Base-by-base conservation (phyloP, 1,140 invertebrate species). In the Trinorchestia longiramus region DNA sequence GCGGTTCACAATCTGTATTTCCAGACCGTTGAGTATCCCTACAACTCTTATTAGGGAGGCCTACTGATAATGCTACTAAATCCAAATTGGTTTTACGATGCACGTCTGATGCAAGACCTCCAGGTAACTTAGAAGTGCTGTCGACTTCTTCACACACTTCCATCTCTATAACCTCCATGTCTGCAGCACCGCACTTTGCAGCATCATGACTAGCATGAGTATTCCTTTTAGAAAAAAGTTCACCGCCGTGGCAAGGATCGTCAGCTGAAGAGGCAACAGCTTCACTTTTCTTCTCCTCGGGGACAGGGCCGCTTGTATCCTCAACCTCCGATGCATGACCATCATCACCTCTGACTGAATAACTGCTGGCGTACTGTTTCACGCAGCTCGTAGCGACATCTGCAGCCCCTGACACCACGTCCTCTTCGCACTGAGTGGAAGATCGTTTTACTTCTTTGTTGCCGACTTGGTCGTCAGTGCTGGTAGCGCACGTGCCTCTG, bases 81-180 rank as follows among this genome's bases (percentile, higher is more conserved):
- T 77, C 62, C 28, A 36, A 11, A 77, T 77, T 77, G 8, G 62
- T 77, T 19, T 15, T 1, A 77, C 62, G 62, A 77, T 77, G 36
- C 62, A 23, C 62, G 62, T 90, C 43, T 42, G 88, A 42, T 19
- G 28, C 41, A 42, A 41, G 88, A 42, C 88, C 4, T 15, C 15
- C 4, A 42, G 11, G 41, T 15, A 42, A 41, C 17, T 41, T 42
- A 90, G 88, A 42, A 41, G 88, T 90, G 17, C 43, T 42, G n/a
- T 90, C 88, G 43, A 36, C 88, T 42, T 90, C 88, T 42, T 90
- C 88, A 42, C 88, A 90, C 88, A 90, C 88, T 90, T 90, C 88
- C 88, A 90, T 90, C 43, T 90, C 88, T 42, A 43, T 28, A 43
- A 90, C 88, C 4, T 90, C 88, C 88, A 90, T 90, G 41, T 90